These are phyloP conservation scores for Odontesthes bonariensis DNA, from an alignment of 2,113 vertebrate genomes.

Conservation along the genomic window DNA sequence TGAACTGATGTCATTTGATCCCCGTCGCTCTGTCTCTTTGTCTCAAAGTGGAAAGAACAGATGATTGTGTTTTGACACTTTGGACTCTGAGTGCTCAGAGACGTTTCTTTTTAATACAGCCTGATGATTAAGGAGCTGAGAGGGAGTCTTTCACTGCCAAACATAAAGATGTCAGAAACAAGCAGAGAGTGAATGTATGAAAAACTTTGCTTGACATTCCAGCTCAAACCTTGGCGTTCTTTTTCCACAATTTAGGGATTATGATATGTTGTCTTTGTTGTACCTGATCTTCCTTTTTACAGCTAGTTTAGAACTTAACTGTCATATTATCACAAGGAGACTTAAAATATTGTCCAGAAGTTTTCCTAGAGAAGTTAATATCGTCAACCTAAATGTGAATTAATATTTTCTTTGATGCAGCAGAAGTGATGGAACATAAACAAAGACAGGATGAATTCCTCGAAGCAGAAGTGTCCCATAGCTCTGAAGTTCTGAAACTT, in stretches of 20 bases:
- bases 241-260: background rate
- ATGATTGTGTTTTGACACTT: slow-evolving; percentile 32
- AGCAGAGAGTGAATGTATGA: slow-evolving; percentile 31
- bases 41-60: slow-evolving; percentile 22
- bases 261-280: background rate
- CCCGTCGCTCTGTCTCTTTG: background rate
- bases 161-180: slow-evolving; percentile 27
- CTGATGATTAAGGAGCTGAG: slow-evolving; percentile 4
- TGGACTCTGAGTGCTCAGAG: slow-evolving; percentile 10
- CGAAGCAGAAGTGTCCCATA: background rate
- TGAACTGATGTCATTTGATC: slow-evolving; percentile 18
- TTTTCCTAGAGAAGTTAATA: background rate
- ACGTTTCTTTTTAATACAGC: slow-evolving; percentile 15
- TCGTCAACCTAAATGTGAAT: background rate
- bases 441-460: background rate
- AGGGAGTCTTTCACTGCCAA: slow-evolving; percentile 26
- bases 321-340: slow-evolving; percentile 8
- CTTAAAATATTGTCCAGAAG: background rate
- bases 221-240: background rate
- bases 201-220: background rate
- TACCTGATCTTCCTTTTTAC: background rate
- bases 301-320: background rate
- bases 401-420: background rate
- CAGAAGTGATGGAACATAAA: background rate
- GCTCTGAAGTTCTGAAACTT: background rate